These are phyloP conservation scores for Lucilia sericata DNA, from an alignment of 1,140 invertebrate genomes.

Conservation along the genomic window DNA sequence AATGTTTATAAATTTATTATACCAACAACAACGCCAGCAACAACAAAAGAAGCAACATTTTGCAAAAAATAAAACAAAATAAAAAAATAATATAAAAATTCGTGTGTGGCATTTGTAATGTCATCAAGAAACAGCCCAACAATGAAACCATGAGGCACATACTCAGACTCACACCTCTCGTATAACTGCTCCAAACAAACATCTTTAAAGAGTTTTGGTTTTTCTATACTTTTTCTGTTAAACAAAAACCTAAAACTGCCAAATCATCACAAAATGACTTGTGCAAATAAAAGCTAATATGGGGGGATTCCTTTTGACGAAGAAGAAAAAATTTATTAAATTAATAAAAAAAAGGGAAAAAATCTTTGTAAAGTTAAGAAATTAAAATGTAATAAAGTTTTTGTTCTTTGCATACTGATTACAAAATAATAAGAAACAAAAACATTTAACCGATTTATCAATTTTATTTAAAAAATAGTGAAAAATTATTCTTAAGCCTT, in stretches of 20 bases:
- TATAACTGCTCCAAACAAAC: neutral
- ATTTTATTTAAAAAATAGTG: neutral
- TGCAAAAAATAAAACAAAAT: conserved; percentile 33
- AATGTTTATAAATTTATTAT: conserved; percentile 62
- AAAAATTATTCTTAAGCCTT: conserved; percentile 18
- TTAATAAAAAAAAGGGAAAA: neutral
- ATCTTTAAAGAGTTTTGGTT: neutral
- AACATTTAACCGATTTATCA: neutral
- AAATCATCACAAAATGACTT: conserved; percentile 25
- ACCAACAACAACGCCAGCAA: neutral
- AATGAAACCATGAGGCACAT: neutral
- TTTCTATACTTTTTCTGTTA: neutral
- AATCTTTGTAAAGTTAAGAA: neutral
- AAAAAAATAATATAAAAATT: conserved; percentile 50
- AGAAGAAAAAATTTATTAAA: neutral
- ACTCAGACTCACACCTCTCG: neutral
- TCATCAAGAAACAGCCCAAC: conserved; percentile 48
- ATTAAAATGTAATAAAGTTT: conserved; percentile 32
- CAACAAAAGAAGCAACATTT: conserved; percentile 16
- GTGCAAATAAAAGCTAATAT: too few species aligned
- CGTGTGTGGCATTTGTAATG: conserved; percentile 64
- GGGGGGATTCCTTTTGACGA: too few species aligned
- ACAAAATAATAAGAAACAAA: conserved; percentile 35
- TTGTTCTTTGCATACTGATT: conserved; percentile 3
- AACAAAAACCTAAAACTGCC: conserved; percentile 35